phyloP scores from a whole-genome alignment of 2,888 invertebrate genomes.

The Leptodirus hochenwartii region DNA sequence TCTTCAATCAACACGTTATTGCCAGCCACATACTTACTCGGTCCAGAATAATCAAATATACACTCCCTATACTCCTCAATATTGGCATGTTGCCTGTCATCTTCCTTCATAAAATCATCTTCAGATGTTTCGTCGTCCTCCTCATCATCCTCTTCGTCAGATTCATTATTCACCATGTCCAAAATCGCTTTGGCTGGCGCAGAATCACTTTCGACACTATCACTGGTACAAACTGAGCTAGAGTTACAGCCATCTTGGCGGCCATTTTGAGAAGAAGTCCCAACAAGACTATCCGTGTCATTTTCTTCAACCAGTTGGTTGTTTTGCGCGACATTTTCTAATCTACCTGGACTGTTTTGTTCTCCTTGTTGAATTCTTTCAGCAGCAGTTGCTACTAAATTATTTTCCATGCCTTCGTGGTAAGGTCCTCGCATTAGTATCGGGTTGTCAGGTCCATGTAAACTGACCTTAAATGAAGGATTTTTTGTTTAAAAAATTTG shows the following conservation, averaged over 20 bases:
- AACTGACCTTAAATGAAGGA: neutral
- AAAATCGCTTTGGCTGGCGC: too few species aligned
- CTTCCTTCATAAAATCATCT: conserved; percentile 19
- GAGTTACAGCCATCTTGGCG: too few species aligned
- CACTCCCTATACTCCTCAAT: conserved; percentile 18
- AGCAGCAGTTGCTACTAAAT: conserved; percentile 1
- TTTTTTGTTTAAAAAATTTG: too few species aligned
- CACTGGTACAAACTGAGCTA: too few species aligned
- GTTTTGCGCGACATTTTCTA: too few species aligned
- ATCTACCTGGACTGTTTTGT: too few species aligned
- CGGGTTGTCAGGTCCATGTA: neutral
- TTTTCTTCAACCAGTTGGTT: too few species aligned
- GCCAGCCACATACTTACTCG: conserved; percentile 6
- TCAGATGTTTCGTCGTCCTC: conserved; percentile 6
- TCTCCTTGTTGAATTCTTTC: too few species aligned
- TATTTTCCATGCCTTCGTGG: conserved; percentile 11
- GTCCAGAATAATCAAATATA: conserved; percentile 22
- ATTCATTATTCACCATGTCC: too few species aligned
- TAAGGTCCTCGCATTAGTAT: conserved; percentile 7
- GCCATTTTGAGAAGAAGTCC: too few species aligned
- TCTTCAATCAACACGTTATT: conserved; percentile 5
- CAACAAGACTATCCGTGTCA: too few species aligned
- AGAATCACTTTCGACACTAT: too few species aligned
- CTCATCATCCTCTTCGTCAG: conserved; percentile 10
- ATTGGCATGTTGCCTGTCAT: conserved; percentile 17